Evolutionary conservation across 2,113 vertebrate genomes (phyloP), one percentile per base, ranked within the genome.

Genomic region (Stegastes partitus): DNA sequence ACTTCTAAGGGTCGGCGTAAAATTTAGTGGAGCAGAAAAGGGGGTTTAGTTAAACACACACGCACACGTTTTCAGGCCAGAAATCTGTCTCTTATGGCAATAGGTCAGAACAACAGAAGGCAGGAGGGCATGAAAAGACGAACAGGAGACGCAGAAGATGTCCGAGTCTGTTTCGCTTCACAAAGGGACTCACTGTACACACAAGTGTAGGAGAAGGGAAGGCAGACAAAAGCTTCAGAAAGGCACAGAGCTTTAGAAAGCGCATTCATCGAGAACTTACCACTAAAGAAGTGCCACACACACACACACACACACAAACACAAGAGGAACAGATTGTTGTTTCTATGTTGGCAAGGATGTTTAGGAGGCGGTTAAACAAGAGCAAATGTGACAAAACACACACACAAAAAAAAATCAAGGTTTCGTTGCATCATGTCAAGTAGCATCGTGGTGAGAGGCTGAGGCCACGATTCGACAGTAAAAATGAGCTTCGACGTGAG

Each of bases 161-260:
- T 68, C 57, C 42, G 68, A 74, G 87, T 77, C 39, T 21, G 53
- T 57, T 73, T 51, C 42, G 22, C 53, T 59, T 74, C 56, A 68
- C 81, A 77, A 59, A 85, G 45, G 53, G 61, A 81, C 70, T 77
- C 54, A 16, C 39, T 69, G 70, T 18, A 62, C 53, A 79, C 18
- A 7, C 31, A 34, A 25, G 68, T 56, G 70, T 22, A 42, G 71
- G 53, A 76, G 57, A 58, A 55, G 74, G 79, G 62, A 82, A 90
- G 90, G 87, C 89, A 91, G 85, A 90, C 67, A 87, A 53, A 86
- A 84, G 85, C 85, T 87, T 87, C 80, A 85, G 87, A 93, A 95
- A 95, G 94, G 93, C 94, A 95, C 94, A 89, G 90, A 88, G 93
- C 90, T 93, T 94, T 82, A 92, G 85, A 92, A 78, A 90, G 91